phyloP scores from a whole-genome alignment of 2,888 invertebrate species.

The Andrena fulva region DNA sequence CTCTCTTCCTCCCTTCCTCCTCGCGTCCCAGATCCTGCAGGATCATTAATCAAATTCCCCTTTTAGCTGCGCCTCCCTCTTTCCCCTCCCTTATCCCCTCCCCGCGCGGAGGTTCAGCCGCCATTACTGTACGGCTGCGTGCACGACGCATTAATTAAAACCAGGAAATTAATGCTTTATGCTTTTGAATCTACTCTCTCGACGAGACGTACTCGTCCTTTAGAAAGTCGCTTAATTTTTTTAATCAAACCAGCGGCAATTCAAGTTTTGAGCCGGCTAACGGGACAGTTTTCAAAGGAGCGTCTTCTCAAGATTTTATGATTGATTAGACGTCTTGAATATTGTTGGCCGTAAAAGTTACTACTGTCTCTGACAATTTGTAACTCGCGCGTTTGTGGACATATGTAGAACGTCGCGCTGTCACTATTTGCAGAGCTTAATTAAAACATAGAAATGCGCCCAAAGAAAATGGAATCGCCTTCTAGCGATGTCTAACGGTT shows the following conservation, averaged over 20 bases:
- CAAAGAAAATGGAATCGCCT: too few relatives aligned
- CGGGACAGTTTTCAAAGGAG: conserved; percentile 29
- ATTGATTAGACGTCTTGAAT: conserved; percentile 9
- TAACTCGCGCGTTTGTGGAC: not conserved
- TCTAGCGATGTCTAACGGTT: too few relatives aligned
- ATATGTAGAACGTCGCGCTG: not conserved
- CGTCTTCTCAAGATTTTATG: not conserved
- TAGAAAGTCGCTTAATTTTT: conserved; percentile 55
- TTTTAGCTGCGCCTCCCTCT: conserved; percentile 70
- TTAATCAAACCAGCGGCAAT: conserved; percentile 32
- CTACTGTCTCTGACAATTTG: not conserved
- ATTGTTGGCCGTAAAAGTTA: not conserved
- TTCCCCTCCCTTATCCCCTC: conserved; percentile 65
- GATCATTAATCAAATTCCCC: conserved; percentile 84
- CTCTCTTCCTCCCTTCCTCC: conserved; percentile 59
- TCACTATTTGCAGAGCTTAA: not conserved
- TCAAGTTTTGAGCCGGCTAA: conserved; percentile 20
- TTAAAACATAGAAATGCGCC: too few relatives aligned
- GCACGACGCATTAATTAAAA: conserved; percentile 83
- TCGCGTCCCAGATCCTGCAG: conserved; percentile 76
- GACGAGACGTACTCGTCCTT: conserved; percentile 44
- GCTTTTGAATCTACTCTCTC: conserved; percentile 67
- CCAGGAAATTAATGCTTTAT: conserved; percentile 83
- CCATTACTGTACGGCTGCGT: conserved; percentile 82
- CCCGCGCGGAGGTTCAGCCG: conserved; percentile 74